Conservation (phyloP, 23 tunicate species). For the Trididemnum nubilum region DNA sequence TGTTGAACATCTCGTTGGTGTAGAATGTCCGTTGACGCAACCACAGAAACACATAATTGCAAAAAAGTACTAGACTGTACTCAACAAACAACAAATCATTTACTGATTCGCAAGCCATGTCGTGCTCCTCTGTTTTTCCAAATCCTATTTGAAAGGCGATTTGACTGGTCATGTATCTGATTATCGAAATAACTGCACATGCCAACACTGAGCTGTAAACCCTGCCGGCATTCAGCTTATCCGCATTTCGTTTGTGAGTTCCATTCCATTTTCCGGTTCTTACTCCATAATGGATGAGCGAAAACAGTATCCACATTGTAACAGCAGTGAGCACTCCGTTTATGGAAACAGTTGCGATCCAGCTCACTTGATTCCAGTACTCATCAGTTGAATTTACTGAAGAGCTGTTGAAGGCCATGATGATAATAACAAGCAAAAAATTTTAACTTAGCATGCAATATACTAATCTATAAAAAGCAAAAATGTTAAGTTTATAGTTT, state of each 20-base stretch:
- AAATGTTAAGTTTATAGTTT: too few relatives aligned
- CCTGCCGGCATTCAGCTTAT: conserved; percentile 26
- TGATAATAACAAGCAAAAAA: too few relatives aligned
- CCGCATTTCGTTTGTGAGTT: conserved; percentile 18
- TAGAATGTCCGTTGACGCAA: conserved; percentile 29
- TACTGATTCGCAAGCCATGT: not conserved
- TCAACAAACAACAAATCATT: conserved; percentile 26
- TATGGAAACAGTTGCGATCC: conserved; percentile 6
- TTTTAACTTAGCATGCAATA: too few relatives aligned
- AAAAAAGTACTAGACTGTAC: conserved; percentile 10
- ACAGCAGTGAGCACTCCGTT: conserved; percentile 4
- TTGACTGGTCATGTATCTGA: conserved; percentile 25
- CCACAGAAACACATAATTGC: conserved; percentile 30
- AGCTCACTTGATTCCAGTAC: not conserved
- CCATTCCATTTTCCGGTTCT: conserved; percentile 27
- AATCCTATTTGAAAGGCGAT: not conserved
- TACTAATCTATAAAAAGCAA: too few relatives aligned
- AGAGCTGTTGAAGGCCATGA: too few relatives aligned
- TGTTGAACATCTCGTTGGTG: conserved; percentile 33
- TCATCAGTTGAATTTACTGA: not conserved
- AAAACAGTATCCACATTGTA: conserved; percentile 29
- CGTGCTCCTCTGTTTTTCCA: not conserved
- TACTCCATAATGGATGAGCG: conserved; percentile 21
- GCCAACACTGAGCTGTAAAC: conserved; percentile 3
- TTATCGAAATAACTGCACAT: conserved; percentile 25